Evolutionary conservation across 2,113 vertebrate species (phyloP).

Genomic region (Cepphus grylle): DNA sequence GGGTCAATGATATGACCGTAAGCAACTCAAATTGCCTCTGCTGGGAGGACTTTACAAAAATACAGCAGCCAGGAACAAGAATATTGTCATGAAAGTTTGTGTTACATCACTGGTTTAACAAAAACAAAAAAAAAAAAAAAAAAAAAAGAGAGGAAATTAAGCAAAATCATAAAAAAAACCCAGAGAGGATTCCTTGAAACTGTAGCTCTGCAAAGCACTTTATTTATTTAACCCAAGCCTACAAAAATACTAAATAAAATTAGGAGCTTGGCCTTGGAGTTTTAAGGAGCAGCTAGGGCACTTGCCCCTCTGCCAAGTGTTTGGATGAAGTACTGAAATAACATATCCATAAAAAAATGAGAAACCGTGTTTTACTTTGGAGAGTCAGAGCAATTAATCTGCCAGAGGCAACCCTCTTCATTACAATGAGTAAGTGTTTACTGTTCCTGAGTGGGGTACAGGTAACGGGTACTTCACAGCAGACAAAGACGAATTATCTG

Average conservation of each 20-base stretch:
- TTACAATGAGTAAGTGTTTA: slow-evolving; percentile 17
- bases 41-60: background rate
- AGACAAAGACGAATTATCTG: background rate
- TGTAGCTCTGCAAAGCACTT: background rate
- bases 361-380: background rate
- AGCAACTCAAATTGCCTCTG: background rate
- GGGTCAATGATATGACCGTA: background rate
- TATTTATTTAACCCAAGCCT: background rate
- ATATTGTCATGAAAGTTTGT: background rate
- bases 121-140: background rate
- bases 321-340: slow-evolving; percentile 22
- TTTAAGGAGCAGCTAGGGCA: background rate
- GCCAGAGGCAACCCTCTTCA: slow-evolving; percentile 6
- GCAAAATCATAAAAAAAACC: background rate
- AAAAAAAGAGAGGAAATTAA: background rate
- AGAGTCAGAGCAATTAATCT: background rate
- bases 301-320: background rate
- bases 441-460: background rate
- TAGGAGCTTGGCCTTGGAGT: background rate
- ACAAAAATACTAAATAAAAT: background rate
- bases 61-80: background rate
- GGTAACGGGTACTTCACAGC: background rate
- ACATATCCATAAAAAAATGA: background rate
- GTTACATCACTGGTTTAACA: background rate
- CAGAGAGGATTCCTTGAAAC: background rate